Conservation (phyloP, 2,797 vertebrate species). For the Austrolebias charrua region DNA sequence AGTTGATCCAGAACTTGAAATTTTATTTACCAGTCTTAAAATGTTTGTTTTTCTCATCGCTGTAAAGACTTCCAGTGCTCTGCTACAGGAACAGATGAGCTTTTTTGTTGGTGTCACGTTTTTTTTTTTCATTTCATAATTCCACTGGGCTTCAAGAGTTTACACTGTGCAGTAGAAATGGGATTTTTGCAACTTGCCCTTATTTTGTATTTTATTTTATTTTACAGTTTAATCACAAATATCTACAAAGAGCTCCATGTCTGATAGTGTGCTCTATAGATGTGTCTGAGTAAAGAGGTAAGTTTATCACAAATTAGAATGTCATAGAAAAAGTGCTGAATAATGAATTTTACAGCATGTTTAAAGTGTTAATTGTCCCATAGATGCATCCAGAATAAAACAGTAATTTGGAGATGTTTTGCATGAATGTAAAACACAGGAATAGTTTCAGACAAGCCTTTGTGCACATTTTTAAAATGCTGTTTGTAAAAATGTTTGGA, state of each 20-base stretch:
- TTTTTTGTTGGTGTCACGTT: neutral
- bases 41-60: neutral
- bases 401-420: neutral
- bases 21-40: neutral
- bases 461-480: neutral
- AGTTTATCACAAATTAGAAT: neutral
- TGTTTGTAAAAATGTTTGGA: neutral
- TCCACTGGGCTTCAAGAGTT: conserved; percentile 1
- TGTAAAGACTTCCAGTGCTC: neutral
- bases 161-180: neutral
- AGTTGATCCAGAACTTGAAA: no score
- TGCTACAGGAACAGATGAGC: neutral
- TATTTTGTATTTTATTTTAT: neutral
- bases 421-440: neutral
- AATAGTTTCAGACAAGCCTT: no score
- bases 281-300: neutral
- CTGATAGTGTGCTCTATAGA: neutral
- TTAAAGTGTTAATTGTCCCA: neutral
- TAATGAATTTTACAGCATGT: neutral
- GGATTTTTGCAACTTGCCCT: neutral
- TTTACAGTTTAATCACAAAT: neutral
- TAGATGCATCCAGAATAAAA: neutral
- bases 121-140: no score
- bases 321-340: neutral
- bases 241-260: neutral